Conservation (phyloP, 2,888 invertebrate genomes). For the Cylloceria caligata region DNA sequence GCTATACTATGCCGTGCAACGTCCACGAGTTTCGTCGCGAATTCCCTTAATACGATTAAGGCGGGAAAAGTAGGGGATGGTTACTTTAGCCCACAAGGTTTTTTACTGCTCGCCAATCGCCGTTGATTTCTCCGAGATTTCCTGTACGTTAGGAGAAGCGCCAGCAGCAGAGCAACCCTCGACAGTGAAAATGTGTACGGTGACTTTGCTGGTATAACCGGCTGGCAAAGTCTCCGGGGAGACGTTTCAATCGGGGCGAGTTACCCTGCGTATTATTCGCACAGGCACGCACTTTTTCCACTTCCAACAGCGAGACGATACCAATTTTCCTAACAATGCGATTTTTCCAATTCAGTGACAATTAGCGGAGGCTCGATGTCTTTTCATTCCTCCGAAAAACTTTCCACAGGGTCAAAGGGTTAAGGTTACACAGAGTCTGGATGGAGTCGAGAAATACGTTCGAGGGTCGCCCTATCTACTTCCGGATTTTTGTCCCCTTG, state of each 20-base stretch:
- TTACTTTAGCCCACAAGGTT: slow-evolving; percentile 39
- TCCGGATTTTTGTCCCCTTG: too few relatives aligned
- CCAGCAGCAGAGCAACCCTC: slow-evolving; percentile 47
- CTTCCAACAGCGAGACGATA: slow-evolving; percentile 27
- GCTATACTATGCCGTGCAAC: background rate
- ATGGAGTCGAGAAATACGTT: slow-evolving; percentile 18
- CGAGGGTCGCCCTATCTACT: slow-evolving; percentile 16
- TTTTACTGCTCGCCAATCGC: slow-evolving; percentile 50
- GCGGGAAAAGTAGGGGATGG: slow-evolving; percentile 17
- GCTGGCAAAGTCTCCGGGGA: slow-evolving; percentile 70
- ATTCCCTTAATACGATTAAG: slow-evolving; percentile 51
- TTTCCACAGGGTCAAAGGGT: background rate
- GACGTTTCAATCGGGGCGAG: slow-evolving; percentile 77
- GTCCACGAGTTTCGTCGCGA: background rate
- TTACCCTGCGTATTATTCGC: slow-evolving; percentile 56
- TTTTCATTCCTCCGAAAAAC: background rate
- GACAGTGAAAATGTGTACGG: slow-evolving; percentile 36
- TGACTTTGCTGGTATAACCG: slow-evolving; percentile 36
- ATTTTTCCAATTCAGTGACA: slow-evolving; percentile 17
- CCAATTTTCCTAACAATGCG: slow-evolving; percentile 39
- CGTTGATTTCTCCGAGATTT: slow-evolving; percentile 63
- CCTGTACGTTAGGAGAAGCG: slow-evolving; percentile 13
- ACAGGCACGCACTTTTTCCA: slow-evolving; percentile 62
- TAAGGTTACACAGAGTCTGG: background rate
- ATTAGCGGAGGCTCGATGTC: slow-evolving; percentile 14